These are phyloP conservation scores for Haemorhous mexicanus DNA, from an alignment of 2,113 vertebrate species.

Conservation along the genomic window DNA sequence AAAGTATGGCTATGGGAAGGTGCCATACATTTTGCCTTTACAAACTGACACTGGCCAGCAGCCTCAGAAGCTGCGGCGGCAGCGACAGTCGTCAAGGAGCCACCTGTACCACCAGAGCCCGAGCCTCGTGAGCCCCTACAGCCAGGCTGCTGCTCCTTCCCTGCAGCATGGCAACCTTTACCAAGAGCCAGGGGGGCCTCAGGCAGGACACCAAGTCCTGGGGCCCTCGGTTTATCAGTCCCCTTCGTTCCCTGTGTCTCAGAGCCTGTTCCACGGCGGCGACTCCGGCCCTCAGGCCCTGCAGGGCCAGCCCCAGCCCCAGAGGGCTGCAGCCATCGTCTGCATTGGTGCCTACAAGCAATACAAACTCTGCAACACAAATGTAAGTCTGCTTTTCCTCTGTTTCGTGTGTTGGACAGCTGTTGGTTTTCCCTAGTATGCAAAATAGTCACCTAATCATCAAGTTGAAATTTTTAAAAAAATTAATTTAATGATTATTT, in stretches of 20 bases:
- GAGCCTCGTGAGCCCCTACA: not conserved
- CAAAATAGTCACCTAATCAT: not conserved
- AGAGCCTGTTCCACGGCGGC: constrained; percentile 45
- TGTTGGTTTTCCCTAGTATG: not conserved
- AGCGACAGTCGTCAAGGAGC: constrained; percentile 64
- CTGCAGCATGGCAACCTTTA: constrained; percentile 52
- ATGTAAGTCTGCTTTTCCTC: constrained; percentile 73
- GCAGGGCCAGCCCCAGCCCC: constrained; percentile 64
- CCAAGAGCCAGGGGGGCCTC: constrained; percentile 47
- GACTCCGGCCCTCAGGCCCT: constrained; percentile 34
- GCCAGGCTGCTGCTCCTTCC: not conserved
- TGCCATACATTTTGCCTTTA: constrained; percentile 79
- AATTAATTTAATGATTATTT: not conserved
- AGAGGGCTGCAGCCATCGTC: constrained; percentile 71
- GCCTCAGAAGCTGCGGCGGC: constrained; percentile 65
- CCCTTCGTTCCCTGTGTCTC: constrained; percentile 45
- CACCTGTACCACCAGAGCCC: constrained; percentile 3
- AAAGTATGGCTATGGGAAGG: constrained; percentile 88
- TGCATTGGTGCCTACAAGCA: constrained; percentile 77
- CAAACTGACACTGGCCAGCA: constrained; percentile 75
- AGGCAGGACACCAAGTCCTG: constrained; percentile 46
- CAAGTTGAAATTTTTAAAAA: not conserved
- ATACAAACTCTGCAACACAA: constrained; percentile 85
- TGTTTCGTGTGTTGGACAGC: not conserved
- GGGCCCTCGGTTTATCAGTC: constrained; percentile 79